Evolutionary conservation across 2,113 vertebrate genomes (phyloP), one percentile per base, ranked within the genome.

Genomic region (Xenotilapia caudafasciata): DNA sequence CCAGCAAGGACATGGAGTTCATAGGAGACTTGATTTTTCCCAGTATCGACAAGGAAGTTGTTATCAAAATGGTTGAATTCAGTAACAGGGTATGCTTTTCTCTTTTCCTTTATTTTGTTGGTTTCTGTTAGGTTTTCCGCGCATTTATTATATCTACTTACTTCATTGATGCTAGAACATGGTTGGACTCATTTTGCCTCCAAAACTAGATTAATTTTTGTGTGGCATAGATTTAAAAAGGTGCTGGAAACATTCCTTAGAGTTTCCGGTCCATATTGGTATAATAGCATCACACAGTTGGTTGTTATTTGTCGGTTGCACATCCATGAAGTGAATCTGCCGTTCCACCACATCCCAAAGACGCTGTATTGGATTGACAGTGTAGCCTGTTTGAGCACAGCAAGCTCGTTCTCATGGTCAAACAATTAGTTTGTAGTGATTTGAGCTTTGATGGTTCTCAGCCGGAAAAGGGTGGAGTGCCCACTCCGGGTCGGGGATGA

Each of bases 31-130:
- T 97, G 0, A 95, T 99, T 58, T 99, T 99, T 93, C 97, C 98
- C 89, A 96, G 94, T 83, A 98, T 99, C 73, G 97, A 97, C 53
- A 97, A 96, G 91, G 93, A 92, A 65, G 92, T 97, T 89, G 93
- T 98, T 89, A 94, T 96, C 82, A 98, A 98, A 96, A 99, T 99
- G 98, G 98, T 99, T 90, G 96, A 97, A 89, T 99, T 99, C 94
- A 99, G 97, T 95, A 98, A 98, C 92, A 96, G 95, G 96, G 99
- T 99, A 95, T 88, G 85, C 83, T 81, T 60, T 28, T 47, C 9
- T 28, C 28, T 49, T 31, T 31, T 77, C 70, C 9, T 47, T 77
- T 77, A 31, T 77, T 65, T 65, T 60, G 28, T 35, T 17, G 2
- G 42, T 49, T 77, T 28, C 23, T 47, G 40, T 75, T 28, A 75